These are phyloP conservation scores for Danio tinwini DNA, from an alignment of 2,797 vertebrate genomes.

Conservation along the genomic window DNA sequence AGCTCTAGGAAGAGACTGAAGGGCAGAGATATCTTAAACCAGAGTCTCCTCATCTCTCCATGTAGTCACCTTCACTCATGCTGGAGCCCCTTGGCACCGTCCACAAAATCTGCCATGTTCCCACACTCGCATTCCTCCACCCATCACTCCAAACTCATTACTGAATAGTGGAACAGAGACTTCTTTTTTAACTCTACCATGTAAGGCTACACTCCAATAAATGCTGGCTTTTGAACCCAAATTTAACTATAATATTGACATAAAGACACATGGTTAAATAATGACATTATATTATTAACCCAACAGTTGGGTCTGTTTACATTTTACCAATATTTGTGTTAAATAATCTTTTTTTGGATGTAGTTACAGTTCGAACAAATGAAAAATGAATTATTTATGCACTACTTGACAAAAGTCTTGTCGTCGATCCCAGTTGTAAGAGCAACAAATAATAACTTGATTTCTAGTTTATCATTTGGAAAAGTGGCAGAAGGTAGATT, in stretches of 20 bases:
- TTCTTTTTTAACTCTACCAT: not conserved
- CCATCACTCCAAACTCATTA: not conserved
- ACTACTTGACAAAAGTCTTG: no score
- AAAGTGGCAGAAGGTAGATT: no score
- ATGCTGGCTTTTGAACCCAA: no score
- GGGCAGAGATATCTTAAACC: constrained; percentile 45
- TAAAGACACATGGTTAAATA: no score
- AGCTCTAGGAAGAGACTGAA: constrained; percentile 28
- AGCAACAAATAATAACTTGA: no score
- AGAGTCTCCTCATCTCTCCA: constrained; percentile 38
- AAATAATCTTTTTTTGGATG: no score
- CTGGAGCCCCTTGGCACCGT: not conserved
- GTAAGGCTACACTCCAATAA: not conserved
- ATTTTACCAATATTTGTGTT: no score
- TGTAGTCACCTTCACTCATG: constrained; percentile 23
- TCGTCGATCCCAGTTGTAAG: no score
- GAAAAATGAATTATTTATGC: not conserved
- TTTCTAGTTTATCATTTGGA: no score
- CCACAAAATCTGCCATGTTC: not conserved
- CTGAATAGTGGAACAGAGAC: not conserved
- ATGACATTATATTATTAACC: no score
- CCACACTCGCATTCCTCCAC: constrained; percentile 6
- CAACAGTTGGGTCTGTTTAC: no score
- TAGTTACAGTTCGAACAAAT: not conserved
- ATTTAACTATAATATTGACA: no score